These are phyloP conservation scores for Erpetoichthys calabaricus DNA, from an alignment of 2,797 vertebrate genomes.

Conservation along the genomic window DNA sequence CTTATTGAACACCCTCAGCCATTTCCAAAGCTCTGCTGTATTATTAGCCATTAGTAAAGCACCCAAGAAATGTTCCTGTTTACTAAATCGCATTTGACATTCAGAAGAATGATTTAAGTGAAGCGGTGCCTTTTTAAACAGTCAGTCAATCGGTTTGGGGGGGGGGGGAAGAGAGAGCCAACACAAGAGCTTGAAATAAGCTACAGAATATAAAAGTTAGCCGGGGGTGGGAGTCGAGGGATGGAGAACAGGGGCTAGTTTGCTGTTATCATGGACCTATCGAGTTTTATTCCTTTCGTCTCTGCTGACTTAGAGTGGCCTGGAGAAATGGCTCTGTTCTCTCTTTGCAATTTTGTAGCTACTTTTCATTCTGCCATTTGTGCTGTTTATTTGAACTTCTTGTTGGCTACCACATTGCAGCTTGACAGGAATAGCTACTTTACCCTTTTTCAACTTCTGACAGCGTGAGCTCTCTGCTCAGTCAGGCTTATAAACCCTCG, in stretches of 20 bases:
- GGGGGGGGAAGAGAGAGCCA: too few species aligned
- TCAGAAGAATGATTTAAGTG: neutral
- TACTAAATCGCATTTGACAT: conserved; percentile 4
- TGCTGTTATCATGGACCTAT: too few species aligned
- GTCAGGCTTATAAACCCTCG: conserved; percentile 40
- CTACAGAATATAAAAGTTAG: too few species aligned
- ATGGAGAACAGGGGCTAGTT: too few species aligned
- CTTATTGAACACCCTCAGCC: conserved; percentile 3
- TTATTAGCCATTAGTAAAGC: conserved; percentile 7
- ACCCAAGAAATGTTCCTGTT: conserved; percentile 9
- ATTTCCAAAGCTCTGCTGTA: conserved; percentile 4
- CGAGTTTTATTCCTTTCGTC: too few species aligned
- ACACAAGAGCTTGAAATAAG: too few species aligned
- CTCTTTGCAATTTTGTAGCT: conserved; percentile 13
- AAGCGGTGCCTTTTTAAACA: conserved; percentile 1
- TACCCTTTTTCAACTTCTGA: conserved; percentile 30
- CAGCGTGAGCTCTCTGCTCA: conserved; percentile 42
- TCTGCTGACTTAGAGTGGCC: neutral
- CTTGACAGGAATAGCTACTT: conserved; percentile 30
- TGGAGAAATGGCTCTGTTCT: conserved; percentile 11
- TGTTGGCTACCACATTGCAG: conserved; percentile 40
- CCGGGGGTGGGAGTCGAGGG: too few species aligned
- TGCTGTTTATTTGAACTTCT: conserved; percentile 37
- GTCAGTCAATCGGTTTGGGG: neutral
- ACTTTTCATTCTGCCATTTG: conserved; percentile 18